A percentile compares a stretch with the other conserved stretches of the same genome.
These are phyloP conservation scores for Sturnira hondurensis DNA, from an alignment of 2,113 vertebrate genomes.

Conservation along the genomic window DNA sequence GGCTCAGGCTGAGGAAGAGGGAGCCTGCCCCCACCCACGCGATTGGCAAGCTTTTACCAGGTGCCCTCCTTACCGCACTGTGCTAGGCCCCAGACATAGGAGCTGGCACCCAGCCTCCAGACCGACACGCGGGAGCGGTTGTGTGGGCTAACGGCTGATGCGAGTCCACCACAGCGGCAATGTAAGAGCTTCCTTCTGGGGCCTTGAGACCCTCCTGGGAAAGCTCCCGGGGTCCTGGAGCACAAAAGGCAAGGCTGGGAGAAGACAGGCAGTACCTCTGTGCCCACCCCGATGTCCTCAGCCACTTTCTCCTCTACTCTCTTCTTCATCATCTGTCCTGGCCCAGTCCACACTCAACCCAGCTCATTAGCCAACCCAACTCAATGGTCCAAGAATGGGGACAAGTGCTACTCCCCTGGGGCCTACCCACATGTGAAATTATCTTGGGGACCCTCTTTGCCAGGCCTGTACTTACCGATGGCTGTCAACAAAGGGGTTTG, in stretches of 20 bases:
- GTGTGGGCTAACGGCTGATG: not conserved
- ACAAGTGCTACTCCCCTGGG: not conserved
- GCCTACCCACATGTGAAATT: not conserved
- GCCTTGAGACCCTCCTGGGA: not conserved
- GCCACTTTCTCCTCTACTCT: not conserved
- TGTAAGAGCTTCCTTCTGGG: not conserved
- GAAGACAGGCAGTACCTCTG: not conserved
- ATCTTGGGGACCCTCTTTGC: not conserved
- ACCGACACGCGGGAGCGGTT: not conserved
- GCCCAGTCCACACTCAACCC: not conserved
- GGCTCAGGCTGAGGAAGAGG: not conserved
- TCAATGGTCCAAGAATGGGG: not conserved
- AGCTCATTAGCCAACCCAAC: not conserved
- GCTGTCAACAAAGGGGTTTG: not conserved
- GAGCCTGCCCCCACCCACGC: not conserved
- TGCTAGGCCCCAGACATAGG: not conserved
- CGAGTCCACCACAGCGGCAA: too few species aligned
- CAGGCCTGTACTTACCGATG: not conserved
- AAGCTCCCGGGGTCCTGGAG: not conserved
- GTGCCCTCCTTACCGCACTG: too few species aligned
- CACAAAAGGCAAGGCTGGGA: not conserved
- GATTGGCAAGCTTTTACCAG: not conserved
- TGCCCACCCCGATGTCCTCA: too few species aligned
- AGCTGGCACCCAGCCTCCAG: not conserved
- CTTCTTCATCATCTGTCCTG: not conserved